Conservation (phyloP, 2,113 vertebrate genomes). For the Alces alces region DNA sequence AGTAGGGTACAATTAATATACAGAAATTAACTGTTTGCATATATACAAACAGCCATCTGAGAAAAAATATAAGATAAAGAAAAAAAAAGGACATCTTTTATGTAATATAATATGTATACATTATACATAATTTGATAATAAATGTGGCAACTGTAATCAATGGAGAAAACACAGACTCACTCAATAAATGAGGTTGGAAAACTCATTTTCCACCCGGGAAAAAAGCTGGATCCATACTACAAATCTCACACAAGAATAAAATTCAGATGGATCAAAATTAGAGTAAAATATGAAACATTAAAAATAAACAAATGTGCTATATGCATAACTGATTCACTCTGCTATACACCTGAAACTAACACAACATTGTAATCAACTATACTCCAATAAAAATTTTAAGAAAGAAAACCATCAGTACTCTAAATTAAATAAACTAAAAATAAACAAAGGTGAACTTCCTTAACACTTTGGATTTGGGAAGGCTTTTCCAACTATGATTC, state of each 20-base stretch:
- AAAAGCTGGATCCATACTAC: background rate
- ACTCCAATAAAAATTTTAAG: background rate
- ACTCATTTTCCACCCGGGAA: background rate
- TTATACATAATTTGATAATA: background rate
- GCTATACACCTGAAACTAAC: background rate
- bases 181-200: background rate
- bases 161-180: background rate
- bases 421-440: background rate
- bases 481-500: background rate
- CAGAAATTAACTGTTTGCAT: background rate
- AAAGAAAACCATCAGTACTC: background rate
- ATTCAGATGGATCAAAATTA: background rate
- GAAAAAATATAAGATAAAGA: background rate
- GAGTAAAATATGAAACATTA: background rate
- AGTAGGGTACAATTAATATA: background rate
- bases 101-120: background rate
- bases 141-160: background rate
- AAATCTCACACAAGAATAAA: background rate
- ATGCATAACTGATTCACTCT: background rate
- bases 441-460: background rate
- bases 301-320: background rate
- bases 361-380: background rate
- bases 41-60: background rate
- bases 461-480: background rate
- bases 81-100: background rate